phyloP scores from a whole-genome alignment of 2,113 vertebrate species.

The Erythrocebus patas region DNA sequence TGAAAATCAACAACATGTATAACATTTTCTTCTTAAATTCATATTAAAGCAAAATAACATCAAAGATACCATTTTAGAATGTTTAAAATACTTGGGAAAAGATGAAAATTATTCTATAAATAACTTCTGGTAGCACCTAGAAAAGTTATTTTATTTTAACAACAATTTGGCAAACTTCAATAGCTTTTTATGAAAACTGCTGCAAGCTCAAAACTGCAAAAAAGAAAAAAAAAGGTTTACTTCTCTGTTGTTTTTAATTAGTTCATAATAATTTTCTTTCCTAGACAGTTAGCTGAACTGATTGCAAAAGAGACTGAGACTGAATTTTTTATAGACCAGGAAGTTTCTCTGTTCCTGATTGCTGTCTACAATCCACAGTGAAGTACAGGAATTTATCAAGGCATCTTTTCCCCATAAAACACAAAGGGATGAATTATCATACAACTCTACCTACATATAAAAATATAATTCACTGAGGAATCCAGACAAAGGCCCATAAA shows the following conservation, averaged over 20 bases:
- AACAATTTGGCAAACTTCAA: background rate
- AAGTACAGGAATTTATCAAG: background rate
- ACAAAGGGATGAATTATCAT: background rate
- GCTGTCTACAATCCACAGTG: background rate
- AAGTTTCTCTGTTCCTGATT: background rate
- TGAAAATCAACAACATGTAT: constrained; percentile 7
- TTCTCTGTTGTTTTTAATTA: constrained; percentile 40
- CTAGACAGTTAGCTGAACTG: background rate
- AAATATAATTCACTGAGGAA: constrained; percentile 18
- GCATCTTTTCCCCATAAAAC: background rate
- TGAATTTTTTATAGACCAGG: background rate
- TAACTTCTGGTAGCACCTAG: background rate
- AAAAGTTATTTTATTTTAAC: constrained; percentile 27
- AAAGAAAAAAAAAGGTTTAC: constrained; percentile 3
- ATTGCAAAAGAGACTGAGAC: background rate
- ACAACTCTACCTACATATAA: constrained; percentile 4
- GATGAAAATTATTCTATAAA: constrained; percentile 15
- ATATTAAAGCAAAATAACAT: constrained; percentile 29
- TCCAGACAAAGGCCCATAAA: constrained; percentile 9
- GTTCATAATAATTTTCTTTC: constrained; percentile 47
- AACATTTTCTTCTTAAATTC: constrained; percentile 43
- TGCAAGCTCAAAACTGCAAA: background rate
- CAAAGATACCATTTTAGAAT: constrained; percentile 18
- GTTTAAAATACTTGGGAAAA: constrained; percentile 31
- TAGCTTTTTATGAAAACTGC: constrained; percentile 11